Conservation (phyloP, 2,113 vertebrate genomes). For the Rhizomys pruinosus region DNA sequence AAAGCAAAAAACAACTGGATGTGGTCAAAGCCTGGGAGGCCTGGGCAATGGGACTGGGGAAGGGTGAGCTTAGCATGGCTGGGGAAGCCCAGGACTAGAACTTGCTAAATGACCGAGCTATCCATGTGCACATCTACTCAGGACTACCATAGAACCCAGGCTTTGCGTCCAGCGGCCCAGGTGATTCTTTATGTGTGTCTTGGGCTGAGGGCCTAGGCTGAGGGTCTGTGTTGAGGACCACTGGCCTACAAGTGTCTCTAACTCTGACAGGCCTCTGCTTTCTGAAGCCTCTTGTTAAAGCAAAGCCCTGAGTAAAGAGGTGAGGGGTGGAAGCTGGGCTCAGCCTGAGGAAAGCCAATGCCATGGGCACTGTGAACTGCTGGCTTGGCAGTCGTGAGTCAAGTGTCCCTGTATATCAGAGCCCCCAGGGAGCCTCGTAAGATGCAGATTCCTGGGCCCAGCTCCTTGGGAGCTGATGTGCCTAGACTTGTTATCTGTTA, state of each 20-base stretch:
- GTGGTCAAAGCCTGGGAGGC: neutral
- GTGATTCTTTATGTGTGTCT: neutral
- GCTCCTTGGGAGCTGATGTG: neutral
- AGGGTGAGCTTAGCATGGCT: no score
- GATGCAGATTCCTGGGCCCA: neutral
- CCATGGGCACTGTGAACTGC: fast-evolving
- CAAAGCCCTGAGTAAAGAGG: neutral
- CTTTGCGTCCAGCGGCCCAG: neutral
- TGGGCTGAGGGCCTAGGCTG: neutral
- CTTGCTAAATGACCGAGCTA: neutral
- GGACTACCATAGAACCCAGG: neutral
- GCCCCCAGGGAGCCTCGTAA: neutral
- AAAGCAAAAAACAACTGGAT: no score
- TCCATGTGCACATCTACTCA: fast-evolving
- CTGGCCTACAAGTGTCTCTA: neutral
- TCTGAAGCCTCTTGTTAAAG: neutral
- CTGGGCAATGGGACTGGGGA: neutral
- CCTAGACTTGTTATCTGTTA: no score
- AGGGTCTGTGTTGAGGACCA: neutral
- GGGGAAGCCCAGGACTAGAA: neutral
- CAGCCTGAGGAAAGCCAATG: fast-evolving
- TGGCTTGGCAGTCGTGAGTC: neutral
- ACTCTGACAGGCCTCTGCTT: neutral
- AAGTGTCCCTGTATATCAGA: neutral
- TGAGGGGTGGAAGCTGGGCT: neutral